Base-by-base conservation (phyloP, 2,888 invertebrate genomes). In the Stenodema calcarata region DNA sequence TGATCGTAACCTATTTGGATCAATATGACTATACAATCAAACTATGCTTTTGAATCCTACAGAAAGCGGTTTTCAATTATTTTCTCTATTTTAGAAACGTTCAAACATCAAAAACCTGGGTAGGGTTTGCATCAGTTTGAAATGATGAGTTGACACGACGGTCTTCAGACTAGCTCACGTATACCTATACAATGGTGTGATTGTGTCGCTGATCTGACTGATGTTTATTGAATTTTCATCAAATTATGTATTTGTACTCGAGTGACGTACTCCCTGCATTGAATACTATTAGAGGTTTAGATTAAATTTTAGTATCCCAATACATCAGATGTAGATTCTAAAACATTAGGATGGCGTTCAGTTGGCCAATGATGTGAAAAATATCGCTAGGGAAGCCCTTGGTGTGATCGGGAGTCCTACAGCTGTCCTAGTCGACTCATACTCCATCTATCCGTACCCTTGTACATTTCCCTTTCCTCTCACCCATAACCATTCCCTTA, bases 121-220 rank as follows among this genome's bases (percentile, higher is more conserved):
- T 7, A 7, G 35, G 4, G 2, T 4, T 35, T 35, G 2, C 35
- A 7, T 35, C 7, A 62, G 62, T 9, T 18, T 80, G 50, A 80
- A 78, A 30, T 82, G 82, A 82, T 69, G 82, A 82, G 62, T n/a
- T 41, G 69, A 82, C 82, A 82, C 82, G 82, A 82, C 82, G 82
- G 82, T 82, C 82, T 82, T 82, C 82, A 69, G 82, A 82, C 82
- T 42, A 82, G 82, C 62, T 69, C 82, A 62, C 42, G 27, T 30
- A 62, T 23, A 80, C n/a, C n/a, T 80, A 27, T 0, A 30, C 28
- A 80, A 80, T 82, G 82, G 82, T 82, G 82, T 18, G 62, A 62
- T 27, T 27, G 82, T 82, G 82, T 82, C 82, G 23, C 82, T 82
- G 82, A 82, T 80, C 54, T 7, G 16, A 23, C 62, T 62, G 2